Base-by-base conservation (phyloP, 35 echinoderm and acorn worm species). In the Stichopus chloronotus region DNA sequence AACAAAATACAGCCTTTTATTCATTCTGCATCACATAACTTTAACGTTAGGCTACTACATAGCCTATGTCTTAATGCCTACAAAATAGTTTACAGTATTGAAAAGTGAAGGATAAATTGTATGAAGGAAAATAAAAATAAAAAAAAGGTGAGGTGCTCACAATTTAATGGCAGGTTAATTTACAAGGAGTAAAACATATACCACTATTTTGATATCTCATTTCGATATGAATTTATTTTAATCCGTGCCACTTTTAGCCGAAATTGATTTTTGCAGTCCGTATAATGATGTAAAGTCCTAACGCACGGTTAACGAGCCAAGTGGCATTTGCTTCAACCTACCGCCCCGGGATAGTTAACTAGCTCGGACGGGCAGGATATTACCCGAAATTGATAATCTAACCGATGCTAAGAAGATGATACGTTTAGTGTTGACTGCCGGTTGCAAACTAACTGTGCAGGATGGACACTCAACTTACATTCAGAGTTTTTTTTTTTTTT, bases 341-440 rank as follows among this genome's bases (percentile, higher is more conserved):
- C 82, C 82, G 82, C 82, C 82, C 82, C 82, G 82, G 82, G 82
- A 58, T 20, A 85, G 82, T 56, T 85, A 85, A 85, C 55, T 58
- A 6, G 17, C 82, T 21, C 52, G 82, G 82, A 85, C 82, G 82
- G 82, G 55, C 17, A 85, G 55, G 21, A 85, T 85, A 85, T 85
- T 85, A 58, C 17, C 82, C 16, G 82, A 57, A 85, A 85, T 85
- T 85, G 82, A 85, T 56, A 85, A 56, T 85, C 57, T 85, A 85
- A 74, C 69, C 22, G 30, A 43, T 43, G 30, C 30, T n/a, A n/a
- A n/a, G n/a, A n/a, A n/a, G n/a, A n/a, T n/a, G n/a, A n/a, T n/a
- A n/a, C n/a, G n/a, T n/a, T n/a, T n/a, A n/a, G n/a, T n/a, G n/a
- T n/a, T n/a, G n/a, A n/a, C n/a, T n/a, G n/a, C n/a, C n/a, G n/a